Evolutionary conservation across 2,797 vertebrate species (phyloP), one percentile per base, ranked within the genome.

Genomic region (Pteropus rufus): DNA sequence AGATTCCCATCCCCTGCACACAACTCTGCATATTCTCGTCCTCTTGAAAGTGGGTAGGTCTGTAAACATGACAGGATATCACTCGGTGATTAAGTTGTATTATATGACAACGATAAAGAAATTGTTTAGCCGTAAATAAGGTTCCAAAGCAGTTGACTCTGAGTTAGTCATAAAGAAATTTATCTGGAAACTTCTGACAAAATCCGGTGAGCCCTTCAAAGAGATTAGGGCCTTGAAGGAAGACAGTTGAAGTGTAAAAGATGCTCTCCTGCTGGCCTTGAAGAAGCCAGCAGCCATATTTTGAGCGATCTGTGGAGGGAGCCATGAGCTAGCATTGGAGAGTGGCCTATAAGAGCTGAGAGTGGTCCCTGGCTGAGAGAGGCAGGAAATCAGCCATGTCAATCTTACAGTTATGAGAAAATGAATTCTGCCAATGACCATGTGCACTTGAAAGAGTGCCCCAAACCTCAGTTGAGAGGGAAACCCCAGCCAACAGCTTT

Each of bases 361-460:
- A 19, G 3, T 7, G 46, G 19, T 64, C 8, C 46, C 34, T 18
- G 41, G 34, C 3, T 8, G 14, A 76, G 34, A 58, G 18, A 6
- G 10, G 34, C 52, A 56, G 65, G 5, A 64, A 54, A 92, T 44
- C 70, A 81, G 60, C 31, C 11, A 7, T 0, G 5, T n/a, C 29
- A 5, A 5, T 54, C 26, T 26, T 0, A 11, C 3, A 44, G 29
- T n/a, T 86, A 39, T 7, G 73, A 65, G 60, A 36, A 82, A 84
- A 49, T 15, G 23, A 36, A 41, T 72, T 46, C 65, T 12, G 9
- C 36, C 70, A 75, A 19, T 0, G 69, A 14, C 34, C 14, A 9
- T 0, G 0, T 5, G 6, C 1, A 0, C n/a, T 26, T 62, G 36
- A 36, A 89, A 79, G 62, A 56, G 24, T 11, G 18, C 8, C 3